These are phyloP conservation scores for Brevimyrus niger DNA, from an alignment of 2,113 vertebrate genomes.

Conservation along the genomic window DNA sequence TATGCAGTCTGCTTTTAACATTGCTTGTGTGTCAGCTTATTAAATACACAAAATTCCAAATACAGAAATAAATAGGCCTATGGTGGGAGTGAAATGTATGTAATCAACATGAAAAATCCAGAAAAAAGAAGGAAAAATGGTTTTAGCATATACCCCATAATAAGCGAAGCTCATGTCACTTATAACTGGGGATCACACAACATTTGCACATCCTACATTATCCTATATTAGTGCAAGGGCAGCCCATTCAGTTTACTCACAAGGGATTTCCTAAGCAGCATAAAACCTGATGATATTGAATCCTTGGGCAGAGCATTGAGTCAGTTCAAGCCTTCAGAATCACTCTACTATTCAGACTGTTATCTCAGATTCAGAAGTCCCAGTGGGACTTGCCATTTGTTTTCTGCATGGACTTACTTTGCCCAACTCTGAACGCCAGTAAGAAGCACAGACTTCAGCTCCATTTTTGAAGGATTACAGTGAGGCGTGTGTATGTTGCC, in stretches of 20 bases:
- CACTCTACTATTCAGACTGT: neutral
- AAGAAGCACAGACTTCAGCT: neutral
- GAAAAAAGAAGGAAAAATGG: neutral
- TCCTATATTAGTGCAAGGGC: neutral
- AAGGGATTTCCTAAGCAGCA: neutral
- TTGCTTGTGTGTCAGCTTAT: neutral
- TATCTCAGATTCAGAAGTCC: neutral
- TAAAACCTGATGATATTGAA: neutral
- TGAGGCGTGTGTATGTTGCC: neutral
- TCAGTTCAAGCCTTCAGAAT: neutral
- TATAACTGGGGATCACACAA: neutral
- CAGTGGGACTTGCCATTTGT: neutral
- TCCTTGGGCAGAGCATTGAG: neutral
- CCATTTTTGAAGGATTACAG: neutral
- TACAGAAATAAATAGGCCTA: neutral
- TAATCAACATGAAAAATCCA: neutral
- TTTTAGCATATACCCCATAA: neutral
- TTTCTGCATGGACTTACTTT: neutral
- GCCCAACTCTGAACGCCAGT: neutral
- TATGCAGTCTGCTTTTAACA: neutral
- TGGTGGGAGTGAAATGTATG: neutral
- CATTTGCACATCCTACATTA: neutral
- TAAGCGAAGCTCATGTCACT: neutral
- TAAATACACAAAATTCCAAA: neutral
- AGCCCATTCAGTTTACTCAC: neutral